Evolutionary conservation across 2,797 vertebrate genomes (phyloP), one percentile per base, ranked within the genome.

Genomic region (Bucorvus abyssinicus): DNA sequence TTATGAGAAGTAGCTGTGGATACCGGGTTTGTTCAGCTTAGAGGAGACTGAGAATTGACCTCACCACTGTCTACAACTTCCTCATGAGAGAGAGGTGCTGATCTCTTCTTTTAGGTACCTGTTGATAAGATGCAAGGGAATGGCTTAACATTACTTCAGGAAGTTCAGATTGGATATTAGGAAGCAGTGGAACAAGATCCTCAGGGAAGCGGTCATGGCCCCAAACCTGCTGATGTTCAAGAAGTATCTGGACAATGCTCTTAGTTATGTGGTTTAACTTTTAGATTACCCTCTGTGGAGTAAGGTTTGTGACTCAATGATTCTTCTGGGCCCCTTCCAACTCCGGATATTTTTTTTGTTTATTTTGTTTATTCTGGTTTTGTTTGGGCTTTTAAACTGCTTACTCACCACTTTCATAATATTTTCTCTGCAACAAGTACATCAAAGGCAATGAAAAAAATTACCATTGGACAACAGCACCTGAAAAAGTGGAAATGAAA

Each of bases 221-320:
- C 38, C 38, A 40, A 52, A 15, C 16, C 14, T 36, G 27, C 3
- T 80, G 27, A 52, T 20, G 44, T 57, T 64, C 26, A 73, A 44
- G 49, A 34, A 63, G 6, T 1, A 0, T 10, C 67, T 65, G 36
- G 14, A 50, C 42, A 64, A 44, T 0, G 1, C 21, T 56, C 14
- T 73, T 64, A 64, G 22, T 64, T 27, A 57, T 2, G 8, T 44
- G 59, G 32, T 63, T 63, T 69, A 70, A 68, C 19, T 29, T 77
- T 29, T 29, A 56, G 36, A 24, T 77, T 71, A 11, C 6, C 32
- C 13, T 29, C 4, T 56, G 34, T 63, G 32, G 14, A 59, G 12
- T 59, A 52, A 27, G 5, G 12, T 59, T 24, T 34, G 59, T 26
- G 12, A 65, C 21, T 47, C 5, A 3, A 10, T 44, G 14, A 34